phyloP scores from a whole-genome alignment of 2,113 vertebrate species.

The Pituophis catenifer region DNA sequence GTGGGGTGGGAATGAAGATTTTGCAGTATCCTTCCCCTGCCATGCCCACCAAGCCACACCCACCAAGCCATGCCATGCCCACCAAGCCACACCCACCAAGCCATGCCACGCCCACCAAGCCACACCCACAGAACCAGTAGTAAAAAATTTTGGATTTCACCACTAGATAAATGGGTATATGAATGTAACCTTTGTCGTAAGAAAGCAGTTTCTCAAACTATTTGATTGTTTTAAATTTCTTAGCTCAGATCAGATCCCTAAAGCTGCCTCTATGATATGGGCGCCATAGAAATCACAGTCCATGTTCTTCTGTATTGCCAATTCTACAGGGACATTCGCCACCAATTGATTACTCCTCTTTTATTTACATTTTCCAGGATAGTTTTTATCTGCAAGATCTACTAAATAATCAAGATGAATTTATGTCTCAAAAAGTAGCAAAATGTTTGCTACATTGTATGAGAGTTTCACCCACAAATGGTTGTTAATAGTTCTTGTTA shows the following conservation, averaged over 20 bases:
- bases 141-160: no score
- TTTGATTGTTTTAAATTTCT: neutral
- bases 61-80: no score
- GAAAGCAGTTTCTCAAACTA: neutral
- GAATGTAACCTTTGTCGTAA: neutral
- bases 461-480: neutral
- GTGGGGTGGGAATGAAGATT: no score
- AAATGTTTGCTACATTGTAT: neutral
- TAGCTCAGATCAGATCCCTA: neutral
- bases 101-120: no score
- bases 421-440: neutral
- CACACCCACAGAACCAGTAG: no score
- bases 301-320: neutral
- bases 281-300: neutral
- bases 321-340: neutral
- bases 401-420: neutral
- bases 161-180: neutral
- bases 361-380: neutral
- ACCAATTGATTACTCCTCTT: neutral
- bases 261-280: neutral
- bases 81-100: no score
- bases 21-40: no score
- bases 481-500: neutral
- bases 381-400: neutral
- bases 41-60: no score